These are phyloP conservation scores for Pseudopodoces humilis DNA, from an alignment of 2,113 vertebrate genomes.

Conservation along the genomic window DNA sequence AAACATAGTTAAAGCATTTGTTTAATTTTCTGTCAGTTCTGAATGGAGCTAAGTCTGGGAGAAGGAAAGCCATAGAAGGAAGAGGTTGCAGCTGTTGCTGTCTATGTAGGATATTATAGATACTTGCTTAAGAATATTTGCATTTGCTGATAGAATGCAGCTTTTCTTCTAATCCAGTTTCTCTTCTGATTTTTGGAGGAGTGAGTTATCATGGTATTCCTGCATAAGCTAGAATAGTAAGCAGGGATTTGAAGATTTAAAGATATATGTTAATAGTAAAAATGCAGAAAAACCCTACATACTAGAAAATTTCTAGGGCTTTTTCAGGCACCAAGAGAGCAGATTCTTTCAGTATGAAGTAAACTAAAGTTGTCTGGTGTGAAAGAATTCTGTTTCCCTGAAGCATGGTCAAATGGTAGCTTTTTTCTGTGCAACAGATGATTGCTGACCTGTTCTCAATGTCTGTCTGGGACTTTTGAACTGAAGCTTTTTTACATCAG, in stretches of 20 bases:
- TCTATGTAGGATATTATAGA: fast-evolving
- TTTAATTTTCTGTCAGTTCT: not conserved
- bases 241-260: not conserved
- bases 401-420: not conserved
- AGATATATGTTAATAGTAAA: not conserved
- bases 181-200: not conserved
- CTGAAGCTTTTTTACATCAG: not conserved
- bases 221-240: not conserved
- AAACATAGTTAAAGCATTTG: not conserved
- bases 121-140: not conserved
- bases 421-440: not conserved
- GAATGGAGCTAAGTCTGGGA: not conserved
- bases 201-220: not conserved
- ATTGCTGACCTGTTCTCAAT: not conserved
- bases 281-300: not conserved
- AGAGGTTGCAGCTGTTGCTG: not conserved
- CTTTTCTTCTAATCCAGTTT: not conserved
- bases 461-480: not conserved
- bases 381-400: not conserved
- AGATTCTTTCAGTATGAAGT: not conserved
- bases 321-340: not conserved
- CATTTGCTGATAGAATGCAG: not conserved
- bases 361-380: not conserved
- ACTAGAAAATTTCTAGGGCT: not conserved
- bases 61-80: not conserved